A percentile compares a stretch with the other conserved stretches of the same genome.
Conservation (phyloP, 2,888 invertebrate genomes). For the Yponomeuta evonymella region DNA sequence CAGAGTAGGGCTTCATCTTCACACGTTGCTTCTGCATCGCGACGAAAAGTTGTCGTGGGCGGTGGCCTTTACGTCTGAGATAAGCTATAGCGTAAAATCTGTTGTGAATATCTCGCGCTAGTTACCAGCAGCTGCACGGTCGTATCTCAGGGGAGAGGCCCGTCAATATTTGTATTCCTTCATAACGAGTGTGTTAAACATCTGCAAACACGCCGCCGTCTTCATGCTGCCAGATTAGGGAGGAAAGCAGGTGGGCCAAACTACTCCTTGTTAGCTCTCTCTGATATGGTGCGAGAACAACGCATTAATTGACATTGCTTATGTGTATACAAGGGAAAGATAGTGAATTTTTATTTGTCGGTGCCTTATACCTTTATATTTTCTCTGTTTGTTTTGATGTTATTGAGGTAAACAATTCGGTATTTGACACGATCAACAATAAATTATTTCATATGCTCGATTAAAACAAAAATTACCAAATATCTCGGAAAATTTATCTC, state of each 20-base stretch:
- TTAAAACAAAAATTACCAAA: too few species aligned
- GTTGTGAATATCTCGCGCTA: background rate
- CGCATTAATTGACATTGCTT: background rate
- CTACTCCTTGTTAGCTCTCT: background rate
- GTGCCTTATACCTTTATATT: too few species aligned
- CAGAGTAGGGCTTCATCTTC: too few species aligned
- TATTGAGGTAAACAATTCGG: too few species aligned
- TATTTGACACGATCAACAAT: too few species aligned
- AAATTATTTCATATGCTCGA: too few species aligned
- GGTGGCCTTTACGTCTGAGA: too few species aligned
- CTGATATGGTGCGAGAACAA: background rate
- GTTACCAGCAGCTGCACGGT: background rate
- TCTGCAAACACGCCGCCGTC: background rate
- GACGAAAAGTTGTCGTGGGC: too few species aligned
- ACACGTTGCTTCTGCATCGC: too few species aligned
- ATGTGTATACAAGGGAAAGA: background rate
- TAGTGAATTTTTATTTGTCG: too few species aligned
- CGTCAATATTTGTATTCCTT: conserved; percentile 12
- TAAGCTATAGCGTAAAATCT: background rate
- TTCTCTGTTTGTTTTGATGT: too few species aligned
- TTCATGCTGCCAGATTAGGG: conserved; percentile 5
- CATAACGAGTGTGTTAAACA: conserved; percentile 12
- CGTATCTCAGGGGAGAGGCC: background rate
- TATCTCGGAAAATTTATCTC: too few species aligned
- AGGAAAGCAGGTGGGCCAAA: conserved; percentile 1